Evolutionary conservation across 2,113 vertebrate species (phyloP).

Genomic region (Onychostruthus taczanowskii): DNA sequence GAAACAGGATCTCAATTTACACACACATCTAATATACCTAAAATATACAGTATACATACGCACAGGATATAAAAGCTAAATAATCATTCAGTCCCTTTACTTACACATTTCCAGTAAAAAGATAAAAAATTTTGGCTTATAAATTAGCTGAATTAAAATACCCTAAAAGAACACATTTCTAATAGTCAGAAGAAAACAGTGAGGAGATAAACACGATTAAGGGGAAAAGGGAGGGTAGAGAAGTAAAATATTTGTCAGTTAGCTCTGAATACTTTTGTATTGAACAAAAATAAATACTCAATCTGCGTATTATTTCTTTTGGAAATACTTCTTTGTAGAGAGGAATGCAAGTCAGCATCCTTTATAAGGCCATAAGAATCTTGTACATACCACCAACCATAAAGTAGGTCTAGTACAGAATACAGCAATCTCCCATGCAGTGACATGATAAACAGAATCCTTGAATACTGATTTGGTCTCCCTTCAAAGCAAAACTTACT

Average conservation of each 20-base stretch:
- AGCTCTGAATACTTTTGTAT: not conserved
- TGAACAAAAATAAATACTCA: conserved; percentile 9
- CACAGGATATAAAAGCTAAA: not conserved
- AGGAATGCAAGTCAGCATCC: not conserved
- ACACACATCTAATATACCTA: not conserved
- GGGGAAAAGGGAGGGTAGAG: not conserved
- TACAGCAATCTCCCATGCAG: not conserved
- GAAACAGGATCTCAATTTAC: not conserved
- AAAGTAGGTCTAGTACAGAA: not conserved
- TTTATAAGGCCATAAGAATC: not conserved
- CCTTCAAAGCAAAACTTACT: not conserved
- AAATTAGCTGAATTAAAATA: not conserved
- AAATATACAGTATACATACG: not conserved
- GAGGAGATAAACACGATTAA: not conserved
- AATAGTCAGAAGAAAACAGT: not conserved
- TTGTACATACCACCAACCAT: not conserved
- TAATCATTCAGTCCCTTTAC: not conserved
- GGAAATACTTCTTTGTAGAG: not conserved
- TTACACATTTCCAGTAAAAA: not conserved
- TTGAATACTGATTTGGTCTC: not conserved
- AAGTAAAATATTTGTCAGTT: not conserved
- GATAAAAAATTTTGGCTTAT: not conserved
- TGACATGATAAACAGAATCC: not conserved
- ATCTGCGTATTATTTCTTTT: not conserved
- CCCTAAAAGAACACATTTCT: not conserved